A percentile compares a stretch with the other conserved stretches of the same genome.
Conservation (phyloP, 1,140 invertebrate species). For the Nephila pilipes region DNA sequence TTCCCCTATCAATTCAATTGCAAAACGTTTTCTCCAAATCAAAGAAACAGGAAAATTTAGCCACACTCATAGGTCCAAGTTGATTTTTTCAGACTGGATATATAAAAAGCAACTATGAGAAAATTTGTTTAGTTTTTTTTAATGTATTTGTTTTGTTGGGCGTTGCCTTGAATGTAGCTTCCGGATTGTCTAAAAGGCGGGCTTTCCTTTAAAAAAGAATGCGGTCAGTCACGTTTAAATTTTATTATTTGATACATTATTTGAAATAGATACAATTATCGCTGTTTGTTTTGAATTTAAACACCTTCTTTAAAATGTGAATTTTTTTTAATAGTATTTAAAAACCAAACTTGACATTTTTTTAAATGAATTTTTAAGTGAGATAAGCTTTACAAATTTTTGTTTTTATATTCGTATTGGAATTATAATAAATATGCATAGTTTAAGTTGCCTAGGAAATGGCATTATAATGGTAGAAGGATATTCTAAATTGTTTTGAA, state of each 20-base stretch:
- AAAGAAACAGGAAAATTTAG: conserved; percentile 23
- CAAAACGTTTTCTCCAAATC: neutral
- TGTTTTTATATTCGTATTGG: too few species aligned
- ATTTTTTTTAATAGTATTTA: too few species aligned
- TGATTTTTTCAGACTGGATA: neutral
- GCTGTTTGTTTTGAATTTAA: too few species aligned
- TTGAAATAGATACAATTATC: neutral
- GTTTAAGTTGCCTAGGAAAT: too few species aligned
- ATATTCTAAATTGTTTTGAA: too few species aligned
- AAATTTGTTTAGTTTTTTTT: neutral
- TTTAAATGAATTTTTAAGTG: too few species aligned
- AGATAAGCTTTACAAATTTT: too few species aligned
- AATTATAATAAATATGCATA: too few species aligned
- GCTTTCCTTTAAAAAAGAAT: neutral
- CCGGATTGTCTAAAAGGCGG: neutral
- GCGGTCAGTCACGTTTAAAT: neutral
- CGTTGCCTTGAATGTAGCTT: neutral
- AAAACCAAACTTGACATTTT: too few species aligned
- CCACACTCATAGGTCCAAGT: neutral
- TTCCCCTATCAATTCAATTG: neutral
- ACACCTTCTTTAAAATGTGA: too few species aligned
- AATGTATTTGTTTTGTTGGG: conserved; percentile 8
- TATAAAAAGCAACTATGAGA: neutral
- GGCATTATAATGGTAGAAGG: too few species aligned
- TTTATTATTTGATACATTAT: neutral